Evolutionary conservation across 2,888 invertebrate species (phyloP).

Genomic region (Andrena bucephala): DNA sequence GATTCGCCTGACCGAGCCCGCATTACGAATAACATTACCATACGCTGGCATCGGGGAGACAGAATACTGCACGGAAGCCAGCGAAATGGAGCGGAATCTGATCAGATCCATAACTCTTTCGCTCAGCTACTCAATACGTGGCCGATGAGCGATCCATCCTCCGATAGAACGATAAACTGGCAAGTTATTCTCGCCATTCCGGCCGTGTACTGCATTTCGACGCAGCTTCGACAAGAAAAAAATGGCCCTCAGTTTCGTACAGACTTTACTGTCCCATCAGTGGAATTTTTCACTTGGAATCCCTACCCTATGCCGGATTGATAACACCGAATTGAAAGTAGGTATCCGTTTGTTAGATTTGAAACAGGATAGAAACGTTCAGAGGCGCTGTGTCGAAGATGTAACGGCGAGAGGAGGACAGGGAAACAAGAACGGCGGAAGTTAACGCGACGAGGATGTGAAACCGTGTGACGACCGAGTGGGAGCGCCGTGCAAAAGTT

Average conservation of each 20-base stretch:
- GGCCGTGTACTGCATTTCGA: too few relatives aligned
- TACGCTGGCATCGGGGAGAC: slow-evolving; percentile 25
- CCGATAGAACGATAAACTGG: slow-evolving; percentile 13
- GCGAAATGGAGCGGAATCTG: slow-evolving; percentile 51
- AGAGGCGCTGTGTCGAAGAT: too few relatives aligned
- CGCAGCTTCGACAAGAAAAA: too few relatives aligned
- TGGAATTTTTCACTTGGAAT: too few relatives aligned
- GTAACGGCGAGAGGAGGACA: slow-evolving; percentile 4
- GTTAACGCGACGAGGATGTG: slow-evolving; percentile 45
- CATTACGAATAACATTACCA: slow-evolving; percentile 51
- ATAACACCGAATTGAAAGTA: too few relatives aligned
- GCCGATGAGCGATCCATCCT: slow-evolving; percentile 43
- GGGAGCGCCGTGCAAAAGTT: slow-evolving; percentile 37
- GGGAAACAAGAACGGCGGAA: slow-evolving; percentile 24
- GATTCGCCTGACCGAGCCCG: slow-evolving; percentile 36
- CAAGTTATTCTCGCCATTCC: slow-evolving; percentile 22
- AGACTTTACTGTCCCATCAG: too few relatives aligned
- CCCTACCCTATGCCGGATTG: too few relatives aligned
- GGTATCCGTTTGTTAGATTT: too few relatives aligned
- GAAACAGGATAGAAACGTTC: too few relatives aligned
- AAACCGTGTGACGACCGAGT: slow-evolving; percentile 24
- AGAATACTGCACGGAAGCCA: slow-evolving; percentile 5
- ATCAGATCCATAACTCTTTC: slow-evolving; percentile 58
- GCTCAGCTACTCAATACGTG: slow-evolving; percentile 36
- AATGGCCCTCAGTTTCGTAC: too few relatives aligned